These are phyloP conservation scores for Nymphicus hollandicus DNA, from an alignment of 2,113 vertebrate species.

Conservation along the genomic window DNA sequence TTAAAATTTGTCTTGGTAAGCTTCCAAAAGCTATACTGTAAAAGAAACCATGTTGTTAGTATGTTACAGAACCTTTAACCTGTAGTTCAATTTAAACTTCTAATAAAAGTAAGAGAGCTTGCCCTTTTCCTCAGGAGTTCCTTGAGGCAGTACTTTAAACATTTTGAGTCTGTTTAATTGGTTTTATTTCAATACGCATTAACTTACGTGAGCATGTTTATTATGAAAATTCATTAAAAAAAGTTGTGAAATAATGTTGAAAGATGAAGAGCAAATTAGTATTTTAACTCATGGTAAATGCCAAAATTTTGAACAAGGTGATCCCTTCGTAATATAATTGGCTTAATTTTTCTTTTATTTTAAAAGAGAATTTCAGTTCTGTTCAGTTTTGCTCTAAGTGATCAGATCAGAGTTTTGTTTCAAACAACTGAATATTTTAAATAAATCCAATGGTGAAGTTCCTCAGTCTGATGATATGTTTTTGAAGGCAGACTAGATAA, in stretches of 20 bases:
- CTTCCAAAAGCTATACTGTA: constrained; percentile 55
- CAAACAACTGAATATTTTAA: constrained; percentile 60
- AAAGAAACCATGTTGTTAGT: constrained; percentile 36
- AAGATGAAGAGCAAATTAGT: neutral
- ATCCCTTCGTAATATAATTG: neutral
- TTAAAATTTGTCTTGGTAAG: constrained; percentile 60
- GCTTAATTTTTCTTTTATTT: neutral
- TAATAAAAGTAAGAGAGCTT: constrained; percentile 17
- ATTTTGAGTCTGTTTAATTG: constrained; percentile 10
- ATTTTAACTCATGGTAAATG: neutral
- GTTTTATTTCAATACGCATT: constrained; percentile 17
- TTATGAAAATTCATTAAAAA: neutral
- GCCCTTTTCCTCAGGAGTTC: neutral
- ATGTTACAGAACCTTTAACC: constrained; percentile 51
- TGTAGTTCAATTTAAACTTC: constrained; percentile 11
- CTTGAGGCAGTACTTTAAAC: constrained; percentile 12
- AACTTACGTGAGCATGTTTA: neutral
- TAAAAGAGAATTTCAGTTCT: constrained; percentile 50
- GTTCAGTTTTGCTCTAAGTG: constrained; percentile 44
- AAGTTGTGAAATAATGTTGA: neutral
- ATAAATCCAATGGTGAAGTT: constrained; percentile 1
- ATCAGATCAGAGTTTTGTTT: constrained; percentile 69
- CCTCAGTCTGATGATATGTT: neutral
- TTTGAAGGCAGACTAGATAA: neutral
- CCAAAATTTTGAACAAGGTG: neutral